Conservation (phyloP, 1,140 invertebrate genomes). For the Tetramorium parvispinum region DNA sequence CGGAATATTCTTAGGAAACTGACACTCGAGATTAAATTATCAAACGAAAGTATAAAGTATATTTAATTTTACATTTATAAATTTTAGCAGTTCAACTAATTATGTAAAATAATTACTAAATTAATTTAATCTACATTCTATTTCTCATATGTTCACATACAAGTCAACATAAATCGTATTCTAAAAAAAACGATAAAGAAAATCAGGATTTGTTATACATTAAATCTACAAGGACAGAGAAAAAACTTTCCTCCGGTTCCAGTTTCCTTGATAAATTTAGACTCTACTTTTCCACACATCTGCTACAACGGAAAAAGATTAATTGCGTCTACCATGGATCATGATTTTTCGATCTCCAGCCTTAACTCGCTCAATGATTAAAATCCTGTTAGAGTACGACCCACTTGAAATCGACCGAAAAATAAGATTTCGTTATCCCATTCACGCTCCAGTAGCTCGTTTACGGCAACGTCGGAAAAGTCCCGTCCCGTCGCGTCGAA, state of each 20-base stretch:
- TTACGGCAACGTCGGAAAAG: constrained; percentile 22
- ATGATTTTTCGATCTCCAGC: constrained; percentile 32
- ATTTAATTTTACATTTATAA: background rate
- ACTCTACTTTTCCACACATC: background rate
- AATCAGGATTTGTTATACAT: background rate
- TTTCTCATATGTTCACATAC: background rate
- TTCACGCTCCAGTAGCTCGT: constrained; percentile 33
- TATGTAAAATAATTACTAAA: too few species aligned
- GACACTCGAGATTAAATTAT: background rate
- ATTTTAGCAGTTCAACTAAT: background rate
- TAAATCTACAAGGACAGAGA: background rate
- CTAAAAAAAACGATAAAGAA: background rate
- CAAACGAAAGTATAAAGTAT: background rate
- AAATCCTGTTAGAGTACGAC: constrained; percentile 30
- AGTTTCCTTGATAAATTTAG: background rate
- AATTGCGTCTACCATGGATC: background rate
- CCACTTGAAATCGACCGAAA: constrained; percentile 55
- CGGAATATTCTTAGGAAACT: background rate
- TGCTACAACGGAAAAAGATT: background rate
- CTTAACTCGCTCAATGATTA: constrained; percentile 34
- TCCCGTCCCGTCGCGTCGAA: background rate
- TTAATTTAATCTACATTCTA: background rate
- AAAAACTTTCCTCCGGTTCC: background rate
- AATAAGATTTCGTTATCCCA: constrained; percentile 58
- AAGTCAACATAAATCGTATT: background rate